Conservation (phyloP, 2,113 vertebrate species). For the Saguinus midas region DNA sequence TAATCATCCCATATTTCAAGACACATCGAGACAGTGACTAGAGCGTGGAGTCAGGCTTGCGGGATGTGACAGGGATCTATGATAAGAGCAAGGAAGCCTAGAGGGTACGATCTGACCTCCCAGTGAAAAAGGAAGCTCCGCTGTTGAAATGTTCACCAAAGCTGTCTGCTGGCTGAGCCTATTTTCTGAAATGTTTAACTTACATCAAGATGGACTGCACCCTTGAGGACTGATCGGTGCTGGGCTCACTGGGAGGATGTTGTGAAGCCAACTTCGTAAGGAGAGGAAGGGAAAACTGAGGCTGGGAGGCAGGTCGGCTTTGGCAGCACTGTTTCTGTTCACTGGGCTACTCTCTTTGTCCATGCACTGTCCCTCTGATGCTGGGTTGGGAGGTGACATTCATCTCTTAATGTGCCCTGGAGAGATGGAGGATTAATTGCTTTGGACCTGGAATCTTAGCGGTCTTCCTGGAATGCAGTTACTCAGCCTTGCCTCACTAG, state of each 20-base stretch:
- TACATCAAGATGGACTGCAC: neutral
- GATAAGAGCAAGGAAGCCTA: fast-evolving
- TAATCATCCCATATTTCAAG: neutral
- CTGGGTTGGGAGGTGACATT: neutral
- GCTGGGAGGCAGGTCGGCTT: fast-evolving
- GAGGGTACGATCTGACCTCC: neutral
- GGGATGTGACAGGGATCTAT: neutral
- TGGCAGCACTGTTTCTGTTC: neutral
- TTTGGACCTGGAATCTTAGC: neutral
- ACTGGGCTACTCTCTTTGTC: fast-evolving
- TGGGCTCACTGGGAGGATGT: neutral
- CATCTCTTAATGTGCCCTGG: no score
- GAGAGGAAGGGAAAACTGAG: no score
- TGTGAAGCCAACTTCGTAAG: fast-evolving
- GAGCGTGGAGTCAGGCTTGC: neutral
- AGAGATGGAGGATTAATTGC: fast-evolving
- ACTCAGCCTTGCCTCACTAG: no score
- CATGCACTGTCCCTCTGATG: fast-evolving
- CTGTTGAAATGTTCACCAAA: neutral
- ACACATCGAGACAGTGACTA: no score
- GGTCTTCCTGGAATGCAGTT: neutral
- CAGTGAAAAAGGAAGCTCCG: neutral
- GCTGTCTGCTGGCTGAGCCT: neutral
- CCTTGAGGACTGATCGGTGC: fast-evolving
- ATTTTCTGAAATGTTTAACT: neutral